Conservation (phyloP, 2,113 vertebrate species). For the Rutilus rutilus region DNA sequence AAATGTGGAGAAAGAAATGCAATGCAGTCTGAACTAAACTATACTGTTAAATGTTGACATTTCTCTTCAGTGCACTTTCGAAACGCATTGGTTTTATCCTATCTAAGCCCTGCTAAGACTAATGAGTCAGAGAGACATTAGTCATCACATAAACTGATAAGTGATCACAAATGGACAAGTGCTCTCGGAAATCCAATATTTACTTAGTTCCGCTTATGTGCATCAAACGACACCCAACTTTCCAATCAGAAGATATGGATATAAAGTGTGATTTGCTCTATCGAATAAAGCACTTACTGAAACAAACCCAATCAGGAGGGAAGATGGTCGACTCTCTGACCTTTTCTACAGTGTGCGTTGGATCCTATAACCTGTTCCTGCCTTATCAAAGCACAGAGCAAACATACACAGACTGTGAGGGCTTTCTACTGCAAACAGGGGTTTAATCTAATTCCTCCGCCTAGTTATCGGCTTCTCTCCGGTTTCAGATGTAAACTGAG, state of each 20-base stretch:
- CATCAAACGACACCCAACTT: background rate
- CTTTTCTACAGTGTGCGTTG: background rate
- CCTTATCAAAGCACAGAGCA: slow-evolving; percentile 2
- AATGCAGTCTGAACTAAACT: slow-evolving; percentile 15
- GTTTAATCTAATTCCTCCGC: slow-evolving; percentile 54
- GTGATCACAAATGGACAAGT: background rate
- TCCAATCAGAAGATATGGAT: background rate
- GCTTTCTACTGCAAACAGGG: slow-evolving; percentile 54
- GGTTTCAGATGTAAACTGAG: slow-evolving; percentile 52
- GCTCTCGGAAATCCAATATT: slow-evolving; percentile 23
- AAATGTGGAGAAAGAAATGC: slow-evolving; percentile 22
- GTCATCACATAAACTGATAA: slow-evolving; percentile 3
- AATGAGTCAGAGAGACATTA: slow-evolving; percentile 34
- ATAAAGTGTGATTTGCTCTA: background rate
- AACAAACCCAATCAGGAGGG: background rate
- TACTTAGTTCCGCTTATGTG: slow-evolving; percentile 3
- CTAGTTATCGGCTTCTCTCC: slow-evolving; percentile 60
- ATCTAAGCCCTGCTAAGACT: background rate
- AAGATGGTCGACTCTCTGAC: background rate
- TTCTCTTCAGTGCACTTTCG: slow-evolving; percentile 44
- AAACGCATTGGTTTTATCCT: slow-evolving; percentile 18
- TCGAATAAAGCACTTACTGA: slow-evolving; percentile 10
- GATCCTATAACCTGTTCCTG: background rate
- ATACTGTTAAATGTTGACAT: slow-evolving; percentile 51
- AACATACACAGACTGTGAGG: slow-evolving; percentile 43